Evolutionary conservation across 1,140 invertebrate species (phyloP).

Genomic region (Leptinotarsa defecta): DNA sequence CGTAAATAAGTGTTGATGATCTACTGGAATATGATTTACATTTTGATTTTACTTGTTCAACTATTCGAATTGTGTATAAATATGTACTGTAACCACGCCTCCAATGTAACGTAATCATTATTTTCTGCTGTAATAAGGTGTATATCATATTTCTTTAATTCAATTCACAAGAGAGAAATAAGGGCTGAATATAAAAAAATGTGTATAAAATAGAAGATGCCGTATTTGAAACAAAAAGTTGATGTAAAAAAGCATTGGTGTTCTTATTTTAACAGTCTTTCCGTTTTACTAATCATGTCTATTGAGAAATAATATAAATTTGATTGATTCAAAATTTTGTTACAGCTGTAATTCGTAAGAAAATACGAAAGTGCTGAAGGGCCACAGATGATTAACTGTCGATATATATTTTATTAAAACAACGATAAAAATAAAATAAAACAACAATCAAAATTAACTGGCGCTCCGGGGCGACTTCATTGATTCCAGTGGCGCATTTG

Average conservation of each 20-base stretch:
- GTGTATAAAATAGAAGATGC: slow-evolving; percentile 42
- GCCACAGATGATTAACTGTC: too few relatives aligned
- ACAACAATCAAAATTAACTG: too few relatives aligned
- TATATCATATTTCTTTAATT: slow-evolving; percentile 47
- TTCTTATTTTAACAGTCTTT: slow-evolving; percentile 38
- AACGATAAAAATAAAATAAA: too few relatives aligned
- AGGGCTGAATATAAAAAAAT: slow-evolving; percentile 47
- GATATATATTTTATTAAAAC: too few relatives aligned
- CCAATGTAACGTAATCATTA: slow-evolving; percentile 2
- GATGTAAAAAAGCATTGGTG: slow-evolving; percentile 30
- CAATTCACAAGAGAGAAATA: slow-evolving; percentile 49
- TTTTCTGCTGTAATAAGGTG: slow-evolving; percentile 29
- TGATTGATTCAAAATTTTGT: neutral
- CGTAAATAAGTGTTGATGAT: slow-evolving; percentile 28
- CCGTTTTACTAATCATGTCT: slow-evolving; percentile 27
- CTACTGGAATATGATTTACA: slow-evolving; percentile 42
- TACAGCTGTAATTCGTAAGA: neutral
- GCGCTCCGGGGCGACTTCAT: too few relatives aligned
- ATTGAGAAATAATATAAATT: neutral
- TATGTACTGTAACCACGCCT: slow-evolving; percentile 17
- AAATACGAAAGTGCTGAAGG: too few relatives aligned
- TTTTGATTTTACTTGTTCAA: slow-evolving; percentile 16
- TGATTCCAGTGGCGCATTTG: too few relatives aligned
- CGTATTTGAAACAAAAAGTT: slow-evolving; percentile 33
- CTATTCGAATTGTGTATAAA: slow-evolving; percentile 19